These are phyloP conservation scores for Timema cristinae DNA, from an alignment of 2,888 invertebrate species.

Conservation along the genomic window DNA sequence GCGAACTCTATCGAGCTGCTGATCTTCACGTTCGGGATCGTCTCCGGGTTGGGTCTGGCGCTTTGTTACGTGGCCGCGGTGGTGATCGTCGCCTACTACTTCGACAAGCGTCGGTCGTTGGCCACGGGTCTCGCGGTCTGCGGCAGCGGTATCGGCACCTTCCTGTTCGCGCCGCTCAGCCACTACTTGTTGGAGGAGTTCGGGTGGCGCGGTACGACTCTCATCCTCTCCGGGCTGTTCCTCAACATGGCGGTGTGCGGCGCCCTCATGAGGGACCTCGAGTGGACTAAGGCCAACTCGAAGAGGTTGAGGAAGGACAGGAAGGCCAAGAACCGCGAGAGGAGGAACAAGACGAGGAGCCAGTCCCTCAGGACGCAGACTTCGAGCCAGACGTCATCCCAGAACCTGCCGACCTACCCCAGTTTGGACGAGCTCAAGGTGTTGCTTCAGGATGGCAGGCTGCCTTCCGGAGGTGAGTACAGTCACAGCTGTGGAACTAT, in stretches of 20 bases:
- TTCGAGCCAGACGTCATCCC: slow-evolving; percentile 66
- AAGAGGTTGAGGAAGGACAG: slow-evolving; percentile 41
- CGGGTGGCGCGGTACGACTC: slow-evolving; percentile 77
- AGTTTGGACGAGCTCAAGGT: slow-evolving; percentile 36
- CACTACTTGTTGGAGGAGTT: slow-evolving; percentile 69
- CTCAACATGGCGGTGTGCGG: slow-evolving; percentile 79
- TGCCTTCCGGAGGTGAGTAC: background rate
- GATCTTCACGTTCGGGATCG: slow-evolving; percentile 76
- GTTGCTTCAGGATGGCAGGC: slow-evolving; percentile 33
- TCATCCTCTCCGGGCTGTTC: slow-evolving; percentile 77
- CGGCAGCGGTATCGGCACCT: slow-evolving; percentile 85
- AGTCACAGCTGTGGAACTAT: background rate
- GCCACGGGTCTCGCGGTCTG: slow-evolving; percentile 85
- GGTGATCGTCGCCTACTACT: slow-evolving; percentile 86
- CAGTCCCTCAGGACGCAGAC: slow-evolving; percentile 41
- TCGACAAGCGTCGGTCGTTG: slow-evolving; percentile 76
- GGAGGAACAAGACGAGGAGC: slow-evolving; percentile 58
- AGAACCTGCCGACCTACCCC: slow-evolving; percentile 52
- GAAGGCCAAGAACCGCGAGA: slow-evolving; percentile 54
- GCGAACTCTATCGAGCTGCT: slow-evolving; percentile 71
- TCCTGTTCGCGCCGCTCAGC: slow-evolving; percentile 77
- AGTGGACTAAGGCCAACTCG: slow-evolving; percentile 55
- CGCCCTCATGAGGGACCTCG: slow-evolving; percentile 71
- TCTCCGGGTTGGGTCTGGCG: slow-evolving; percentile 80
- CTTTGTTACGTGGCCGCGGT: slow-evolving; percentile 87